Evolutionary conservation across 2,797 vertebrate species (phyloP).

Genomic region (Stomatorhinus walkeri): DNA sequence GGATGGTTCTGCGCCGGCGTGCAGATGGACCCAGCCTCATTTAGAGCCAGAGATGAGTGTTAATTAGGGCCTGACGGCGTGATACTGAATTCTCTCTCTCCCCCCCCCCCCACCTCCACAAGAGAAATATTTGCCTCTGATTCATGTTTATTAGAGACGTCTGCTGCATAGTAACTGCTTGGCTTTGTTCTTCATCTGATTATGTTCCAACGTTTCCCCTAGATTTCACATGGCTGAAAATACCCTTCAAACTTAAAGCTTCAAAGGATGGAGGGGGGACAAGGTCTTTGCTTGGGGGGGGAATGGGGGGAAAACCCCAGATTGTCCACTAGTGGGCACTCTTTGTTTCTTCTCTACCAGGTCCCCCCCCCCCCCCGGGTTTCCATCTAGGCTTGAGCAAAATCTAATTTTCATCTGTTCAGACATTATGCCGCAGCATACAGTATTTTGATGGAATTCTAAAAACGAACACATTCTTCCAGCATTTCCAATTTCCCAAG

Average conservation of each 20-base stretch:
- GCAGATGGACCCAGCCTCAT: constrained; percentile 43
- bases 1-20: constrained; percentile 31
- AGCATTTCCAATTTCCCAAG: not conserved
- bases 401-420: too few relatives aligned
- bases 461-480: not conserved
- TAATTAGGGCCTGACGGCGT: constrained; percentile 49
- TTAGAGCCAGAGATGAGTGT: constrained; percentile 42
- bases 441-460: not conserved
- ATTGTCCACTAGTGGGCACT: not conserved
- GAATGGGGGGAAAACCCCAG: not conserved
- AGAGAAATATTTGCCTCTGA: constrained; percentile 13
- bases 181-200: constrained; percentile 7
- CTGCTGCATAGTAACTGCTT: not conserved
- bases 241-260: not conserved
- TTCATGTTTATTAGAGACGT: constrained; percentile 10
- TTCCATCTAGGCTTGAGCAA: not conserved
- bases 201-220: not conserved
- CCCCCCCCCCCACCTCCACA: not conserved
- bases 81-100: constrained; percentile 31
- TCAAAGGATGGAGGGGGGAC: not conserved
- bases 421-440: not conserved
- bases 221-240: not conserved
- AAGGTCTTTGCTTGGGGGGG: not conserved
- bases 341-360: not conserved
- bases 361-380: not conserved